Conservation (phyloP, 2,888 invertebrate species). For the Drosophila neonasuta region DNA sequence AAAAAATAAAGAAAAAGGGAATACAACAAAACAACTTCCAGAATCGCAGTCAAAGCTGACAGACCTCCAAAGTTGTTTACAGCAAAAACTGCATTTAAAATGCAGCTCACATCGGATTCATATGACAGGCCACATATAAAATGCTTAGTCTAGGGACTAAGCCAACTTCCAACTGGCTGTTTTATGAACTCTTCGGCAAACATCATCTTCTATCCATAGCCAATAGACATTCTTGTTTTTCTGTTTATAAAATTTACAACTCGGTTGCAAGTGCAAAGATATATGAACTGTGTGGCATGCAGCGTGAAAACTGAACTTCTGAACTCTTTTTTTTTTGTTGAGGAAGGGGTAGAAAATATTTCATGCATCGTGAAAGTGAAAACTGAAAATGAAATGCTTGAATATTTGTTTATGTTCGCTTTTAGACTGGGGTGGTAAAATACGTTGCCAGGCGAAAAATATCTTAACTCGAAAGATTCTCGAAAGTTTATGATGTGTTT, state of each 20-base stretch:
- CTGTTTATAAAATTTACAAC: conserved; percentile 14
- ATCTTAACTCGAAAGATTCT: conserved; percentile 6
- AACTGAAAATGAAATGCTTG: conserved; percentile 38
- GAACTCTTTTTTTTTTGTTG: conserved; percentile 30
- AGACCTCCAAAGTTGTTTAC: conserved; percentile 75
- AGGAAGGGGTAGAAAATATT: conserved; percentile 52
- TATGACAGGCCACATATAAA: conserved; percentile 24
- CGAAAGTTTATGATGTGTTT: conserved; percentile 69
- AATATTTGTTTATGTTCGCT: conserved; percentile 70
- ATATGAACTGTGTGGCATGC: conserved; percentile 27
- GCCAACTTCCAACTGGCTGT: conserved; percentile 33
- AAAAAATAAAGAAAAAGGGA: conserved; percentile 11
- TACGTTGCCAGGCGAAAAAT: conserved; percentile 27
- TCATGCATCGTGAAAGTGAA: conserved; percentile 52
- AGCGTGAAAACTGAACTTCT: conserved; percentile 51
- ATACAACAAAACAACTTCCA: conserved; percentile 53
- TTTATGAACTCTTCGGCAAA: conserved; percentile 49
- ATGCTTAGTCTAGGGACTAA: conserved; percentile 30
- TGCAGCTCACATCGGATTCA: conserved; percentile 37
- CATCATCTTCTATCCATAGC: conserved; percentile 10
- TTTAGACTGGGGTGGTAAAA: conserved; percentile 39
- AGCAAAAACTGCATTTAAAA: conserved; percentile 68
- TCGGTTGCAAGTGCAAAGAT: conserved; percentile 2
- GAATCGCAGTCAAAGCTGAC: conserved; percentile 33
- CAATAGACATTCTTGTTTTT: background rate